Percentiles rank a stretch among this genome's conserved stretches.
These are phyloP conservation scores for Calephelis virginiensis DNA, from an alignment of 1,140 invertebrate genomes.

Conservation along the genomic window DNA sequence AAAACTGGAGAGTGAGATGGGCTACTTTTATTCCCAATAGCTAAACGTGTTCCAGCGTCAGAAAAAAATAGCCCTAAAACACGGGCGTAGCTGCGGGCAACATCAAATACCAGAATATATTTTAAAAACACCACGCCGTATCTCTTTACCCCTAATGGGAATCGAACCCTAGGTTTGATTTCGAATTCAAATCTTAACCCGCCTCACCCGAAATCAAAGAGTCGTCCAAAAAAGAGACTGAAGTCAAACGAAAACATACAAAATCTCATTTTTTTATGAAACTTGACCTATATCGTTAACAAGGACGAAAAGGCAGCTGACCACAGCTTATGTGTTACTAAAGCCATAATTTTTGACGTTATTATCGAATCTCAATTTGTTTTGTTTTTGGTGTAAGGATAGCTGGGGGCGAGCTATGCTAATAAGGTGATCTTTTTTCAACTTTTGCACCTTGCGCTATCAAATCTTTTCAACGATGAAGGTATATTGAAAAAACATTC, in stretches of 20 bases:
- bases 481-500: conserved; percentile 47
- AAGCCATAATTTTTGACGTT: conserved; percentile 58
- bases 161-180: too few species aligned
- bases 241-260: not conserved
- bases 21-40: too few species aligned
- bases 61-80: too few species aligned
- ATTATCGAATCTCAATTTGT: conserved; percentile 63
- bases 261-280: not conserved
- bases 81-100: too few species aligned
- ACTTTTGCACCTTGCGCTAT: conserved; percentile 67
- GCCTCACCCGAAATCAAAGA: too few species aligned
- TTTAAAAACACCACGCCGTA: too few species aligned
- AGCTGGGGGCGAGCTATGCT: conserved; percentile 46
- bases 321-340: conserved; percentile 52
- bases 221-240: not conserved
- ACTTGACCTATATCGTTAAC: conserved; percentile 52
- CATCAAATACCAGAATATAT: too few species aligned
- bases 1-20: too few species aligned
- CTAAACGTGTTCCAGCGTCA: too few species aligned
- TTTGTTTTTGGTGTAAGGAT: conserved; percentile 52
- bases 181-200: too few species aligned
- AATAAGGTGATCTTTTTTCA: conserved; percentile 56
- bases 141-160: too few species aligned
- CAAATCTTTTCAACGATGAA: conserved; percentile 43
- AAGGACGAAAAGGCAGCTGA: conserved; percentile 62